phyloP scores from a whole-genome alignment of 2,888 invertebrate species.

The Pristionchus japonicus region DNA sequence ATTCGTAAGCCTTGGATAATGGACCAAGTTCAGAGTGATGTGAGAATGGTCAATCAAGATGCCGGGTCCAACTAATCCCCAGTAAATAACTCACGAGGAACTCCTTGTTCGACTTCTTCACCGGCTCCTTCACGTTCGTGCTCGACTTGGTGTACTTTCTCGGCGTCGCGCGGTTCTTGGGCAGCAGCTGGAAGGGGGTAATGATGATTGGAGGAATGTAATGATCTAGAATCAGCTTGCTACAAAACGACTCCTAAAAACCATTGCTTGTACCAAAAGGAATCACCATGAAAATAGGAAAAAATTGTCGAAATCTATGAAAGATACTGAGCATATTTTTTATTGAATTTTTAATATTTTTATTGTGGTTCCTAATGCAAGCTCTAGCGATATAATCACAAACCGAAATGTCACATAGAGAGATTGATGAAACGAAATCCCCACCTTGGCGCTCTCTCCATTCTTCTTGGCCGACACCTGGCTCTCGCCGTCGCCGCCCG shows the following conservation, averaged over 20 bases:
- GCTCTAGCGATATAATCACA: no score
- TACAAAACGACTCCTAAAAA: no score
- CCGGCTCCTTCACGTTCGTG: neutral
- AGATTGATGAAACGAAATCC: no score
- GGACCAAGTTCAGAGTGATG: no score
- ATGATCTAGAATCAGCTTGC: no score
- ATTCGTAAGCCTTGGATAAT: no score
- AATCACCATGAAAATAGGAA: no score
- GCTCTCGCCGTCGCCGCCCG: slow-evolving; percentile 9
- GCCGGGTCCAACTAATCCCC: no score
- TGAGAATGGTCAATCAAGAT: no score
- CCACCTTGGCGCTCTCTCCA: slow-evolving; percentile 18
- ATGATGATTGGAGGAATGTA: neutral
- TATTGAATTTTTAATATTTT: neutral
- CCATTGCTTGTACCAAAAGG: no score
- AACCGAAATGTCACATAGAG: no score
- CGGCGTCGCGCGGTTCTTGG: neutral
- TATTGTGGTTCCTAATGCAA: neutral
- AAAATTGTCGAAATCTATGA: no score
- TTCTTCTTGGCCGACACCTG: neutral
- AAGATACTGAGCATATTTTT: neutral
- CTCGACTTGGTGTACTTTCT: neutral
- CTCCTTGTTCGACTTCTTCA: neutral
- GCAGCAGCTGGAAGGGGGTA: neutral
- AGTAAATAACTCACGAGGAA: slow-evolving; percentile 27